Percentiles rank a stretch among this genome's conserved stretches.
These are phyloP conservation scores for Montipora sp. DNA, from an alignment of 64 coral and sea anemone genomes.

Conservation along the genomic window DNA sequence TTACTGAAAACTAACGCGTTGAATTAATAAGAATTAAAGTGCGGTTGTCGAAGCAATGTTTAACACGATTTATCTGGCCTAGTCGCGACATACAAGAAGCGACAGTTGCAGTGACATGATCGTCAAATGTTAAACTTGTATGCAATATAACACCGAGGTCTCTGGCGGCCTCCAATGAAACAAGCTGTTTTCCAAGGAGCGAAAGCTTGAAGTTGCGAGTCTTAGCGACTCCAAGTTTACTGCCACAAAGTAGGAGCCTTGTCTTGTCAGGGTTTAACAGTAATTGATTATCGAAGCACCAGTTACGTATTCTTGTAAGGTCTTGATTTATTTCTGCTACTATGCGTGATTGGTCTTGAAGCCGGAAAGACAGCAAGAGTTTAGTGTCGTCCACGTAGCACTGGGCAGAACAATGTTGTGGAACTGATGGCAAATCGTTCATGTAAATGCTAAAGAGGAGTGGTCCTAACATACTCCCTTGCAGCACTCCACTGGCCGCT, in stretches of 20 bases:
- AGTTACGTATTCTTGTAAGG: constrained; percentile 34
- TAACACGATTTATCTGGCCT: constrained; percentile 26
- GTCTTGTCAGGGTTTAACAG: constrained; percentile 47
- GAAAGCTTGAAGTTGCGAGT: not conserved
- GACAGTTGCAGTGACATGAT: constrained; percentile 5
- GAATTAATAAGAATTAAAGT: constrained; percentile 7
- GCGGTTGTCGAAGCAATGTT: constrained; percentile 6
- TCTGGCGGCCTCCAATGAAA: not conserved
- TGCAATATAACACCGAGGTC: not conserved
- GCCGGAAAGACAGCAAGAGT: constrained; percentile 7
- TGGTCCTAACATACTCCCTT: constrained; percentile 5
- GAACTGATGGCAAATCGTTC: constrained; percentile 39
- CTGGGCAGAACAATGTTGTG: not conserved
- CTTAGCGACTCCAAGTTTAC: constrained; percentile 9
- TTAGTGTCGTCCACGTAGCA: constrained; percentile 46
- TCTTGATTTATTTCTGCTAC: constrained; percentile 43
- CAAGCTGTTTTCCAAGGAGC: constrained; percentile 50
- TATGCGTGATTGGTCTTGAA: constrained; percentile 1
- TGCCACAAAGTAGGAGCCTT: constrained; percentile 12
- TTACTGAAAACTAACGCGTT: constrained; percentile 41
- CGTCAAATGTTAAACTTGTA: not conserved
- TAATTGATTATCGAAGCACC: constrained; percentile 56
- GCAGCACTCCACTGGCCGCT: not conserved
- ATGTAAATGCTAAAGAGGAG: constrained; percentile 4
- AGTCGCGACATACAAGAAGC: too few species aligned